Base-by-base conservation (phyloP, 2,113 vertebrate genomes). In the Notothenia coriiceps region DNA sequence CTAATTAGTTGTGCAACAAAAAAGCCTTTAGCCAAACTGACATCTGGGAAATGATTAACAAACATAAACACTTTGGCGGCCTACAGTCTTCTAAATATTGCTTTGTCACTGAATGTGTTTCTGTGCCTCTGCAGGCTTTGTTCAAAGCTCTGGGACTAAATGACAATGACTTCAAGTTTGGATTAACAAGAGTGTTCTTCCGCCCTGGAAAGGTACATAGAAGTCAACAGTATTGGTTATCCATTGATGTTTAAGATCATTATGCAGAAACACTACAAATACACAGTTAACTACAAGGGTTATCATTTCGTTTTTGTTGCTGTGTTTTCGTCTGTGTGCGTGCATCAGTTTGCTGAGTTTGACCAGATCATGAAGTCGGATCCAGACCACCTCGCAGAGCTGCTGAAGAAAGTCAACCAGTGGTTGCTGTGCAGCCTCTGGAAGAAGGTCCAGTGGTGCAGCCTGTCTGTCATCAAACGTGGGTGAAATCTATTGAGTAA, bases 321-420 rank as follows among this genome's bases (percentile, higher is more conserved):
- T 10, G 44, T 25, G 11, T 62, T 10, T 44, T 5, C 74, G 52
- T 64, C 5, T 70, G 4, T 74, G 33, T 67, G n/a, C 50, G 10
- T 54, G 43, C 25, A 2, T 70, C 92, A 99, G 98, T 99, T 99
- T 96, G 97, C 98, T 69, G 98, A 99, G 90, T 99, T 99, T 80
- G 98, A 99, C 94, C 98, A 99, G 93, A 99, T 99, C 87, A 99
- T 99, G 98, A 99, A 97, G 93, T 99, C 98, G 13, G 98, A 99
- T 86, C 98, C 98, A 0, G 98, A 98, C 70, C 97, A 99, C 86
- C 95, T 99, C 5, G 97, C 97, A 20, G 96, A 98, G 89, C 93
- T 99, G 79, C 94, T 99, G 77, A 95, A 96, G 80, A 95, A 96
- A 85, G 98, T 99, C 88, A 99, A 99, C 93, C 95, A 96, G 82